Base-by-base conservation (phyloP, 2,888 invertebrate genomes). In the Phytoseiulus persimilis region DNA sequence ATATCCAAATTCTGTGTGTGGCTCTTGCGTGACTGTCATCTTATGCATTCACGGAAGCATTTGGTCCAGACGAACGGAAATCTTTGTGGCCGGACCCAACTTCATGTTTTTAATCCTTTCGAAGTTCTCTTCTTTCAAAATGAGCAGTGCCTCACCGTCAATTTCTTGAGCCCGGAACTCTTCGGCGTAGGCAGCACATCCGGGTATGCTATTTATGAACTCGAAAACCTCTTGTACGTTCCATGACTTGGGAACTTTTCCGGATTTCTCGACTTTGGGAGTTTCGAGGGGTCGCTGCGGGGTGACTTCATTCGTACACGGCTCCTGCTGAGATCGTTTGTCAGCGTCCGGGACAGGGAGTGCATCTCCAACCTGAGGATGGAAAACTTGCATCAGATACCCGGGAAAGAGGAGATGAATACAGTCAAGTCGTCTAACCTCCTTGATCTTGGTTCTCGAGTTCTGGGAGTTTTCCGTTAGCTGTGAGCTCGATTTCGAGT, bases 181-280 rank as follows among this genome's bases (percentile, higher is more conserved):
- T 33, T 87, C 87, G 1, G 87, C 87, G 23, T 87, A 87, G 5
- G 87, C 87, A 3, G 87, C 87, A 87, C 87, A 87, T 87, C 87
- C 87, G 28, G 87, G 39, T 32, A 87, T 45, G 18, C 87, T 87
- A 6, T 87, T 87, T 28, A 87, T 87, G 33, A 87, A 87, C 32
- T 87, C 87, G 33, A 39, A 87, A n/a, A 87, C 87, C n/a, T 87
- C 87, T 32, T 87, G 87, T 9, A 87, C 87, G 87, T 87, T 87
- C 87, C 87, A 87, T 28, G 28, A 65, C 18, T 65, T 65, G 2
- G 65, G 65, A 28, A 65, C 28, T 28, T 65, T 65, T 11, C 65
- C 65, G 65, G 28, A 65, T 65, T 65, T 65, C 5, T 65, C 65
- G 65, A 14, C 65, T 14, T 65, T 65, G 11, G 2, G 65, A 65